Evolutionary conservation across 2,888 invertebrate species (phyloP).

Genomic region (Limulus polyphemus): DNA sequence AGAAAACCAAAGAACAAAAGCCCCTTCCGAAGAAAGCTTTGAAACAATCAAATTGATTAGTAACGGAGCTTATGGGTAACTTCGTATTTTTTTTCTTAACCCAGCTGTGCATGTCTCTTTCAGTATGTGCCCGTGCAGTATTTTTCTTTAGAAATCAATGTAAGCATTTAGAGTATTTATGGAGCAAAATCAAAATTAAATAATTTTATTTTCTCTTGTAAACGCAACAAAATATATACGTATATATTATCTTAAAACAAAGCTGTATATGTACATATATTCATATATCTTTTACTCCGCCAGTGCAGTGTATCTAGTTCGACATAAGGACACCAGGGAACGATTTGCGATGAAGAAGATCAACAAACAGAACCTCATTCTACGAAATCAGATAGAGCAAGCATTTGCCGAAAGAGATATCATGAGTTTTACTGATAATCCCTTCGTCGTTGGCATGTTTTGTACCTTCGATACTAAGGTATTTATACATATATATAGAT

Average conservation of each 20-base stretch:
- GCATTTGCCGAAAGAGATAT: conserved; percentile 98
- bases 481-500: conserved; percentile 16
- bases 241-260: too few species aligned
- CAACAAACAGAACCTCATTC: conserved; percentile 92
- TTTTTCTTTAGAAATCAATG: too few species aligned
- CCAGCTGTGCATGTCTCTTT: too few species aligned
- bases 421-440: conserved; percentile 98
- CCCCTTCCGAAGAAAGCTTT: conserved; percentile 83
- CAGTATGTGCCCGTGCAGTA: too few species aligned
- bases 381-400: conserved; percentile 86
- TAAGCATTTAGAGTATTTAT: too few species aligned
- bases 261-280: too few species aligned
- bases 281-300: too few species aligned
- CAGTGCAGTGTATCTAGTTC: conserved; percentile 70
- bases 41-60: conserved; percentile 95
- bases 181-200: too few species aligned
- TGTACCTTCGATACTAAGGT: conserved; percentile 97
- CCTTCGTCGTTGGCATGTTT: conserved; percentile 97
- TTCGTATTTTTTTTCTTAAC: too few species aligned
- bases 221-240: too few species aligned
- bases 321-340: conserved; percentile 82
- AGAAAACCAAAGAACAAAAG: conserved; percentile 10
- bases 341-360: conserved; percentile 99
- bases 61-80: conserved; percentile 89
- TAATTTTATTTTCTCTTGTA: too few species aligned